Percentiles rank a stretch among this genome's conserved stretches.
These are phyloP conservation scores for Callaeas wilsoni DNA, from an alignment of 2,113 vertebrate genomes.

Conservation along the genomic window DNA sequence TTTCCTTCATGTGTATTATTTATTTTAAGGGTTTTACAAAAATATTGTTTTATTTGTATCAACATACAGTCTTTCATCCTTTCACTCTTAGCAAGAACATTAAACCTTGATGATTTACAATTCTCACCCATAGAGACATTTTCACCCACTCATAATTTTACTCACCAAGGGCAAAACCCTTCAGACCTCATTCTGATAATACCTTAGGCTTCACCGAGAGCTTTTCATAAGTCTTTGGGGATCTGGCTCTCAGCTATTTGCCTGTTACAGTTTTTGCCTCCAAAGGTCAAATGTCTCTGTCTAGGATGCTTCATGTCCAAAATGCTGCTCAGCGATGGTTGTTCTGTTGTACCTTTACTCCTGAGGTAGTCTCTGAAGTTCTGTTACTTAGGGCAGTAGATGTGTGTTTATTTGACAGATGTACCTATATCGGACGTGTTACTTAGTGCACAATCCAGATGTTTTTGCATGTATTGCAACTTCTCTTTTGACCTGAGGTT, in stretches of 20 bases:
- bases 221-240: conserved; percentile 49
- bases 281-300: conserved; percentile 39
- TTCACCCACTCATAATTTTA: background rate
- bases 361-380: conserved; percentile 19
- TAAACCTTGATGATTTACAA: background rate
- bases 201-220: conserved; percentile 54
- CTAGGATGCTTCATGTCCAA: conserved; percentile 23
- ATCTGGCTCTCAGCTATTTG: conserved; percentile 59
- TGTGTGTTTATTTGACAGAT: conserved; percentile 36
- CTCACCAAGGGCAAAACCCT: conserved; percentile 31
- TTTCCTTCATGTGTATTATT: background rate
- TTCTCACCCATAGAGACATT: background rate
- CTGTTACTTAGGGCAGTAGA: conserved; percentile 34
- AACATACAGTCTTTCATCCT: background rate
- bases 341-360: conserved; percentile 14
- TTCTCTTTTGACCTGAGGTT: conserved; percentile 33
- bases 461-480: conserved; percentile 45
- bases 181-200: conserved; percentile 49
- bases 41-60: background rate
- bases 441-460: conserved; percentile 25
- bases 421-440: background rate
- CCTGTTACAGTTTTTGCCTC: conserved; percentile 52
- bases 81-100: background rate
- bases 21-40: conserved; percentile 7
- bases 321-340: background rate